phyloP scores from a whole-genome alignment of 2,888 invertebrate species.

The Cyrtodaria siliqua region DNA sequence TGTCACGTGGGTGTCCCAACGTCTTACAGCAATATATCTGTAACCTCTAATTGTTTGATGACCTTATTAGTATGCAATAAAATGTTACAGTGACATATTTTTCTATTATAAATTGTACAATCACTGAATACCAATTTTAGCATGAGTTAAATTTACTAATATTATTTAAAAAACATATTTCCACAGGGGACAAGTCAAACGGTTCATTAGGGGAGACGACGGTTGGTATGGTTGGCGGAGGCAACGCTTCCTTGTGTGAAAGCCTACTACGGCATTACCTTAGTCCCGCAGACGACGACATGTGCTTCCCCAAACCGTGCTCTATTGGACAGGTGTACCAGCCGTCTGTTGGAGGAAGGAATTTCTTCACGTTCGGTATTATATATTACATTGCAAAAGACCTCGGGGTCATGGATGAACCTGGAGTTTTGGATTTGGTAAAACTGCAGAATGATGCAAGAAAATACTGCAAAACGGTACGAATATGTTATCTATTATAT shows the following conservation, averaged over 20 bases:
- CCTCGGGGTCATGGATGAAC: constrained; percentile 60
- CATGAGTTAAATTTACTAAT: no score
- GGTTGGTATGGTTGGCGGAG: constrained; percentile 57
- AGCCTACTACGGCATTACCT: constrained; percentile 62
- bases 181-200: constrained; percentile 59
- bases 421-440: constrained; percentile 57
- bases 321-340: constrained; percentile 78
- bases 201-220: constrained; percentile 37
- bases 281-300: constrained; percentile 46
- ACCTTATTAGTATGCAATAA: no score
- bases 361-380: constrained; percentile 73
- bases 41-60: no score
- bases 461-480: constrained; percentile 72
- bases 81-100: no score
- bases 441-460: constrained; percentile 56
- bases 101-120: no score
- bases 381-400: constrained; percentile 69
- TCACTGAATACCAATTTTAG: no score
- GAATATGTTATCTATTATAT: no score
- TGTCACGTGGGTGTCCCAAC: no score
- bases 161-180: no score
- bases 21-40: no score
- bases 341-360: constrained; percentile 66
- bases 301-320: constrained; percentile 79
- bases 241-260: constrained; percentile 65